Conservation (phyloP, 2,888 invertebrate species). For the Phortica okadai region DNA sequence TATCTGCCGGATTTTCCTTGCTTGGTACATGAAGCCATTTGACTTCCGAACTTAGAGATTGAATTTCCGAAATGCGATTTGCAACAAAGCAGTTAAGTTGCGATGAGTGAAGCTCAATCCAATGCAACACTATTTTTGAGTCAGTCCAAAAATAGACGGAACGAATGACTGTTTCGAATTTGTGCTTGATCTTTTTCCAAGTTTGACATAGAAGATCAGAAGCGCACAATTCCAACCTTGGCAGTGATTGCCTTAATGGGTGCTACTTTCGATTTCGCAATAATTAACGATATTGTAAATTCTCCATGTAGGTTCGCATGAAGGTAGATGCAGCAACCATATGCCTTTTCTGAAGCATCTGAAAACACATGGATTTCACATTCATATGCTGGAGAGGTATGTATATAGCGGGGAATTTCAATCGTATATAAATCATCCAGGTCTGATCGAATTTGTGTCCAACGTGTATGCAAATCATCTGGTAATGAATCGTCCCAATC, state of each 20-base stretch:
- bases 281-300: slow-evolving; percentile 3
- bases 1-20: slow-evolving; percentile 40
- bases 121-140: slow-evolving; percentile 42
- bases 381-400: slow-evolving; percentile 10
- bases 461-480: neutral
- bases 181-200: slow-evolving; percentile 32
- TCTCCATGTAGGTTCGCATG: slow-evolving; percentile 6
- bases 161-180: neutral
- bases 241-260: slow-evolving; percentile 45
- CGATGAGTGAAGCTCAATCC: too few relatives aligned
- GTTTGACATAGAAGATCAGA: slow-evolving; percentile 39
- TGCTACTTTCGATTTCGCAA: slow-evolving; percentile 49
- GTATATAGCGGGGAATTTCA: neutral
- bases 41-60: slow-evolving; percentile 29
- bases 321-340: slow-evolving; percentile 41
- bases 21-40: slow-evolving; percentile 37
- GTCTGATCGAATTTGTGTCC: slow-evolving; percentile 1
- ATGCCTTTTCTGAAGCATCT: slow-evolving; percentile 40
- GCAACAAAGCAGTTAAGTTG: too few relatives aligned
- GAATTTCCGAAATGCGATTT: neutral
- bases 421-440: neutral
- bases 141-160: slow-evolving; percentile 42
- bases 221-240: slow-evolving; percentile 46
- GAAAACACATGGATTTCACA: slow-evolving; percentile 44
- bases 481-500: too few relatives aligned